A percentile compares a stretch with the other conserved stretches of the same genome.
Conservation (phyloP, 64 coral and sea anemone genomes). For the Porites lutea region DNA sequence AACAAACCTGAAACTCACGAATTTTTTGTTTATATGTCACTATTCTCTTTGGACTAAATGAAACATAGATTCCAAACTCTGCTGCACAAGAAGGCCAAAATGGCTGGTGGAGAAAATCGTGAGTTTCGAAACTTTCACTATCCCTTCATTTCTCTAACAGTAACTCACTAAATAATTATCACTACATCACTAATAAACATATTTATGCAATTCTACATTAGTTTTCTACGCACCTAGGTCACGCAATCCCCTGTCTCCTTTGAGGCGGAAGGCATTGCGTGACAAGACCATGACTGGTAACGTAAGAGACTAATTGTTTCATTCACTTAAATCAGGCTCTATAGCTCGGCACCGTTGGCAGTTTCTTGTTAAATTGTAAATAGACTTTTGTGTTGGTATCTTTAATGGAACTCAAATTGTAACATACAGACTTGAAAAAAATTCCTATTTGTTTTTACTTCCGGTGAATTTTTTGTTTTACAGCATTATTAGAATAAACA, state of each 20-base stretch:
- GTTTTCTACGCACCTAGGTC: too few relatives aligned
- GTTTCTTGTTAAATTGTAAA: constrained; percentile 53
- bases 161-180: constrained; percentile 32
- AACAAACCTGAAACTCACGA: constrained; percentile 11
- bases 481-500: constrained; percentile 9
- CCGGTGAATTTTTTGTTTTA: constrained; percentile 33
- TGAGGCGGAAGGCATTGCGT: too few relatives aligned
- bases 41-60: background rate
- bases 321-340: constrained; percentile 33
- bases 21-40: background rate
- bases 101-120: background rate
- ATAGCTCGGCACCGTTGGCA: constrained; percentile 21
- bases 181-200: constrained; percentile 14
- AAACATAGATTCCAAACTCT: background rate
- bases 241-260: too few relatives aligned
- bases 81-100: background rate
- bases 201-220: background rate
- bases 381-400: constrained; percentile 40
- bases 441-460: background rate
- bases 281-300: too few relatives aligned
- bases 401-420: constrained; percentile 50
- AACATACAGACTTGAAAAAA: background rate
- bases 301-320: too few relatives aligned
- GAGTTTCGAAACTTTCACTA: background rate
- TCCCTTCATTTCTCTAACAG: background rate